Conservation (phyloP, 2,888 invertebrate genomes). For the Ctena decussata region DNA sequence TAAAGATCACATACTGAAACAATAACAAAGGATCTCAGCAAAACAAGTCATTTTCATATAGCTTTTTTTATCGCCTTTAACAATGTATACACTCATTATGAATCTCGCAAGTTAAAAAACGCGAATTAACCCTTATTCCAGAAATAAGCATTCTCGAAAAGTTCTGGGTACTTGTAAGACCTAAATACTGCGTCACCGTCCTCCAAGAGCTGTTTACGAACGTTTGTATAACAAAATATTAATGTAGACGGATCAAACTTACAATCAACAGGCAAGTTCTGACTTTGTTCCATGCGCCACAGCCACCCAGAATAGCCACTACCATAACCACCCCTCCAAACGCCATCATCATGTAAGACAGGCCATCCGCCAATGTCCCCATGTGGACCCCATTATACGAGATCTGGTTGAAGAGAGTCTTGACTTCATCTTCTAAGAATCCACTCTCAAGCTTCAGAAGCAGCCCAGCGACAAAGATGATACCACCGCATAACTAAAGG, state of each 20-base stretch:
- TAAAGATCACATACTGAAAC: conserved; percentile 43
- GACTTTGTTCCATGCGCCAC: conserved; percentile 52
- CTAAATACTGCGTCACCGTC: no score
- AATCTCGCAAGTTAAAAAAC: no score
- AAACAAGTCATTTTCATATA: no score
- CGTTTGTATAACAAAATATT: no score
- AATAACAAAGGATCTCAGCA: neutral
- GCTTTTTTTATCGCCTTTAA: no score
- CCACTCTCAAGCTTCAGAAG: conserved; percentile 41
- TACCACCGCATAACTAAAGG: conserved; percentile 41
- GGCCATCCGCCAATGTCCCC: conserved; percentile 31
- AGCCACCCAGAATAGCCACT: conserved; percentile 46
- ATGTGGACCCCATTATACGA: conserved; percentile 36
- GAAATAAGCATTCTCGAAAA: no score
- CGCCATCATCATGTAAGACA: conserved; percentile 51
- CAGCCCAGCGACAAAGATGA: conserved; percentile 30
- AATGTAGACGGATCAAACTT: no score
- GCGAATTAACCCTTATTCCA: no score
- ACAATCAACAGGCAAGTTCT: conserved; percentile 50
- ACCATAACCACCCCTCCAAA: conserved; percentile 45
- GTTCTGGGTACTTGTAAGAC: no score
- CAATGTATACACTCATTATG: no score
- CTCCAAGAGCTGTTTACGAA: no score
- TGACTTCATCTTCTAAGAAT: conserved; percentile 32
- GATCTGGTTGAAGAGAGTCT: conserved; percentile 38